A percentile compares a stretch with the other conserved stretches of the same genome.
Conservation (phyloP, 2,888 invertebrate species). For the Cylloceria caligata region DNA sequence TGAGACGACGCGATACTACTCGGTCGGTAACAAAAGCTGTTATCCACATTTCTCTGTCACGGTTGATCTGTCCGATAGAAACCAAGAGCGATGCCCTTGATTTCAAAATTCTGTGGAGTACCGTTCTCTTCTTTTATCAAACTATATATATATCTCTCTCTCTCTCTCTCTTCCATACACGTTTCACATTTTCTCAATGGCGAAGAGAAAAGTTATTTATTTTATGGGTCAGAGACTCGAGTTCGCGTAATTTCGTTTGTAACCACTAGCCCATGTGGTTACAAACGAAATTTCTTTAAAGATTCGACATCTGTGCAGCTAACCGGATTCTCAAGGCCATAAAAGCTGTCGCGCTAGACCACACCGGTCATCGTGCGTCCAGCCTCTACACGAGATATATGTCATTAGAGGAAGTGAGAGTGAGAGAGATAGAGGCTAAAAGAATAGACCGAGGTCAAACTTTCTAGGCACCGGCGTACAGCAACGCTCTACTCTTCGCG, state of each 20-base stretch:
- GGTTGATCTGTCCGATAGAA: no score
- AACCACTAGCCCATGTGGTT: background rate
- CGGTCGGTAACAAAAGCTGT: no score
- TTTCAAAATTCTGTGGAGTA: no score
- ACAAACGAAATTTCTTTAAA: background rate
- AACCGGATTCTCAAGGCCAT: background rate
- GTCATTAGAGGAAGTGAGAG: background rate
- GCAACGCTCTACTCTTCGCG: slow-evolving; percentile 10
- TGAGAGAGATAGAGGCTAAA: slow-evolving; percentile 43
- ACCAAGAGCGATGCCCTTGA: no score
- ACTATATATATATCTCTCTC: no score
- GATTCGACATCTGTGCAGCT: background rate
- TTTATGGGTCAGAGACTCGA: slow-evolving; percentile 14
- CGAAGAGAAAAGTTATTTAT: no score
- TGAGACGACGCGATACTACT: no score
- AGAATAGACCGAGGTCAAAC: slow-evolving; percentile 55
- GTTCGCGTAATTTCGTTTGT: background rate
- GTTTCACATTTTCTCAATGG: no score
- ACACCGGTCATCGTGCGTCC: background rate
- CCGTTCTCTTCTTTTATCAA: no score
- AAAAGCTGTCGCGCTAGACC: slow-evolving; percentile 26
- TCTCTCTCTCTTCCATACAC: no score
- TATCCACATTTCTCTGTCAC: no score
- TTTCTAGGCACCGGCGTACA: slow-evolving; percentile 45
- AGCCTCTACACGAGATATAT: background rate